These are phyloP conservation scores for Laterallus jamaicensis DNA, from an alignment of 2,113 vertebrate species.

Conservation along the genomic window DNA sequence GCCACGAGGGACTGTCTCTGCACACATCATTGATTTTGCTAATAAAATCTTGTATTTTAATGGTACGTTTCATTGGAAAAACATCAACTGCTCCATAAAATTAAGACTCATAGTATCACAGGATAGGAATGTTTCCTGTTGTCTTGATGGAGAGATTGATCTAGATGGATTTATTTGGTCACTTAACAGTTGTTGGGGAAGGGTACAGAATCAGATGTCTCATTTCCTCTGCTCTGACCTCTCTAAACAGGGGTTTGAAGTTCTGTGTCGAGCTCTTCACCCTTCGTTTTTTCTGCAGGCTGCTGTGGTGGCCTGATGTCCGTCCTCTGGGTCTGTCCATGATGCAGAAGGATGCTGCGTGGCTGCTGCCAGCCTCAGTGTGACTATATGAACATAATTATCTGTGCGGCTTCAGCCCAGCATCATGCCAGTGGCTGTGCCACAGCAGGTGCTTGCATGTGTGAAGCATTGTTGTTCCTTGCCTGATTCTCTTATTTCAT, in stretches of 20 bases:
- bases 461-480: not conserved
- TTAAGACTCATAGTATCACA: not conserved
- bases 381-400: not conserved
- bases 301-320: not conserved
- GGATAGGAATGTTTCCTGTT: conserved; percentile 12
- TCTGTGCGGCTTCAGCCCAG: not conserved
- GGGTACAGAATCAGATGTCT: not conserved
- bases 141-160: not conserved
- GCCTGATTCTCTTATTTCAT: not conserved
- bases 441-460: not conserved
- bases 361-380: not conserved
- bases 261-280: not conserved
- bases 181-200: not conserved
- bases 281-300: not conserved
- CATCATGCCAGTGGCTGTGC: accelerated
- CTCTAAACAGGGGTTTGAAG: not conserved
- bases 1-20: conserved; percentile 6
- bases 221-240: not conserved
- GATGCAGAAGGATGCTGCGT: not conserved
- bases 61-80: conserved; percentile 37
- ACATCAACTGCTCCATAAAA: conserved; percentile 30
- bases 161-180: conserved; percentile 9
- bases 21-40: conserved; percentile 44
- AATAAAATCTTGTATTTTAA: conserved; percentile 59
- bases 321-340: accelerated